These are phyloP conservation scores for Nephotettix cincticeps DNA, from an alignment of 1,140 invertebrate species.

Conservation along the genomic window DNA sequence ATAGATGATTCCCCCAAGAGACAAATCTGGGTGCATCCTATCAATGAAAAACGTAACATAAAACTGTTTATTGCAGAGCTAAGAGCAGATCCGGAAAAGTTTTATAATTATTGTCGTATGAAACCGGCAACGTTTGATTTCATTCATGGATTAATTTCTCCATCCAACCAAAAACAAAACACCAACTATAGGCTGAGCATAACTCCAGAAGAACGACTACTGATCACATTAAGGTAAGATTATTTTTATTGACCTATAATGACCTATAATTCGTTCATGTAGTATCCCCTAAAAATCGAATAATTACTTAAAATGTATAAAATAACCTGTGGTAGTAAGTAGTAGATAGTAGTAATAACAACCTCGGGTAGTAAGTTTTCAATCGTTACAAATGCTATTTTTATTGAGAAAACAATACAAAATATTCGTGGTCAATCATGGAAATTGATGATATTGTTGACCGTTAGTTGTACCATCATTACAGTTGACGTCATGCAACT, in stretches of 20 bases:
- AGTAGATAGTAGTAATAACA: not conserved
- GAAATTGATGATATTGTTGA: no score
- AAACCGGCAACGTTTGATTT: not conserved
- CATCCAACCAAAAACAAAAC: not conserved
- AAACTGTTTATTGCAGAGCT: not conserved
- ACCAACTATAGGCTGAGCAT: not conserved
- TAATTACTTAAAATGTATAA: not conserved
- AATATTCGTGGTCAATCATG: no score
- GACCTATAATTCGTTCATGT: not conserved
- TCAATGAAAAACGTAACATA: not conserved
- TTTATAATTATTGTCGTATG: conserved; percentile 4
- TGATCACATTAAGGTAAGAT: conserved; percentile 9
- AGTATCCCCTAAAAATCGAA: not conserved
- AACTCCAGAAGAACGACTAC: not conserved
- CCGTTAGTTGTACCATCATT: no score
- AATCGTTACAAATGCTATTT: not conserved
- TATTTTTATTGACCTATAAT: not conserved
- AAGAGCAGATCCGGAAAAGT: not conserved
- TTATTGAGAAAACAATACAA: not conserved
- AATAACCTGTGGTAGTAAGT: not conserved
- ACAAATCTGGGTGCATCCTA: not conserved
- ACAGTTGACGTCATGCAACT: no score
- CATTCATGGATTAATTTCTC: not conserved
- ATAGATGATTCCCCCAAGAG: not conserved
- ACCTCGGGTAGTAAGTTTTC: not conserved